phyloP scores from a whole-genome alignment of 2,113 vertebrate species.

The Rissa tridactyla region DNA sequence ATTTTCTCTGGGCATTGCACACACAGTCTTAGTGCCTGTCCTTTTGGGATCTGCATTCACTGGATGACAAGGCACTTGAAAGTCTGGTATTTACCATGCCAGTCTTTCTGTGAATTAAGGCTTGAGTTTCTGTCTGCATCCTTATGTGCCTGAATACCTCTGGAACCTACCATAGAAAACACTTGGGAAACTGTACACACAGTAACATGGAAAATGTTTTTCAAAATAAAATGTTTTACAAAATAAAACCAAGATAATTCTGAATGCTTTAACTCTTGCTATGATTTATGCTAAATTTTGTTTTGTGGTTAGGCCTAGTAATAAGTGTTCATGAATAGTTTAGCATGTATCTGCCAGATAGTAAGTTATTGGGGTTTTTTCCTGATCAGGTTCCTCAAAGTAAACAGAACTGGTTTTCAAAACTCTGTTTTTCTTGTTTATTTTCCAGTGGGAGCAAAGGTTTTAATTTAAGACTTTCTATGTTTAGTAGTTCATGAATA shows the following conservation, averaged over 20 bases:
- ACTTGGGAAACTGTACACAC: background rate
- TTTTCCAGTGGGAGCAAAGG: background rate
- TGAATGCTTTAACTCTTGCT: background rate
- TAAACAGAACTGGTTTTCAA: background rate
- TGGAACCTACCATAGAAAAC: background rate
- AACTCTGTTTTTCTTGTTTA: background rate
- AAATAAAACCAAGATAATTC: background rate
- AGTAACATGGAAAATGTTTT: background rate
- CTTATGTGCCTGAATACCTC: background rate
- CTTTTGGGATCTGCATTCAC: background rate
- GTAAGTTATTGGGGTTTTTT: background rate
- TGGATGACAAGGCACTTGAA: background rate
- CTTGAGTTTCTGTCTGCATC: background rate
- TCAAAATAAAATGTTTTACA: background rate
- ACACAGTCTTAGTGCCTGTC: background rate
- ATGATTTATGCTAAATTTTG: background rate
- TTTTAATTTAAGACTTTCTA: background rate
- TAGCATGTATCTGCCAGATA: background rate
- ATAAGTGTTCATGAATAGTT: background rate
- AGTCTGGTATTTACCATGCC: background rate
- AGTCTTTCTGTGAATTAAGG: background rate
- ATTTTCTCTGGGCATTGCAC: background rate
- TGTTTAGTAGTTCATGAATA: background rate
- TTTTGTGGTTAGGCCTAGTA: background rate
- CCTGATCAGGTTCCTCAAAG: background rate